Base-by-base conservation (phyloP, 1,140 invertebrate genomes). In the Zaprionus capensis region DNA sequence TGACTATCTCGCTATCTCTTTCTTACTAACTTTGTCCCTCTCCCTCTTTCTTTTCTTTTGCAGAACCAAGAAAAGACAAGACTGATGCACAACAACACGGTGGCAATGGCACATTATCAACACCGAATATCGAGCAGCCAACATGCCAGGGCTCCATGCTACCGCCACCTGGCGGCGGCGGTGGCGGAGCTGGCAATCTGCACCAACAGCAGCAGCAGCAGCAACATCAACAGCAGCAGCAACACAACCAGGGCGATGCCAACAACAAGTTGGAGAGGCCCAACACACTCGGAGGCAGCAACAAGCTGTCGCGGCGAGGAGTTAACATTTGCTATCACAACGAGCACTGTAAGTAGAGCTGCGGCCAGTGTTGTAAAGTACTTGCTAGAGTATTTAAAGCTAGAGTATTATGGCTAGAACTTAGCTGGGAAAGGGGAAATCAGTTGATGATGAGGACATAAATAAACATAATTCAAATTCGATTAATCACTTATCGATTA, bases 51-150 rank as follows among this genome's bases (percentile, higher is more conserved):
- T 26, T 66, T 2, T 61, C 26, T 83, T 95, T 66, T 80, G 71
- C 95, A 97, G 96, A 97, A 95, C 96, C 96, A 95, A 97, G 96
- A 94, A 97, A 97, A 95, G 96, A 97, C 94, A 97, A 97, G 95
- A 96, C 95, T 95, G 96, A 97, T 94, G 96, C 95, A 94, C 86
- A 90, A 85, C 95, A 94, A 94, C 93, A 93, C 91, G 91, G 93
- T 93, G 87, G 92, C 78, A 95, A 95, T 94, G 95, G 95, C 88
- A 94, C 94, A 80, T 82, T 90, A 88, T 92, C 95, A 87, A 95
- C 94, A 84, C 94, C 94, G 71, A 94, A 93, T 88, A 94, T 93
- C 81, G 94, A 95, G 63, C 93, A 93, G 71, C 93, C 93, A 71
- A 92, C 93, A 88, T 93, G 92, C 86, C 93, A 94, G 84, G 93